Evolutionary conservation across 2,888 invertebrate species (phyloP), one percentile per base, ranked within the genome.

Genomic region (Leucoma salicis): DNA sequence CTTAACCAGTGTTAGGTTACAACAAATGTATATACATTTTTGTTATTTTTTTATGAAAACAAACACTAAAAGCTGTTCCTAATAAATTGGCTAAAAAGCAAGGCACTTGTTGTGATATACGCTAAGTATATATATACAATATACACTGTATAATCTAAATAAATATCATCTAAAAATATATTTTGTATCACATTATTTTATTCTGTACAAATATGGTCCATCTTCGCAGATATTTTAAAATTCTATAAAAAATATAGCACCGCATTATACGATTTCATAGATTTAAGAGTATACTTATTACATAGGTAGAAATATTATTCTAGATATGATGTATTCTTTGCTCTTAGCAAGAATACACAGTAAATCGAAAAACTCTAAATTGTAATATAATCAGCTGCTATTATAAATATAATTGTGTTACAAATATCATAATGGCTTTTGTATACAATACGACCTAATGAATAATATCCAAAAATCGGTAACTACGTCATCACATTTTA

Each of bases 111-210:
- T 63, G 57, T 61, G 57, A 49, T 58, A 57, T 55, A 39, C 15
- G 15, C 53, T 53, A 60, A 41, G 31, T 61, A 48, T 63, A 58
- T 69, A 67, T 70, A 58, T 70, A 77, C 66, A 76, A 73, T 73
- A 70, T 63, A 61, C 44, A 57, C 54, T 15, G 16, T 57, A 53
- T 49, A 65, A 69, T 57, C 53, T 63, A 61, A 61, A 77, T 75
- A 78, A 77, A 81, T 74, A 77, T 72, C 56, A 52, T 83, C 80
- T 80, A 82, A 83, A 83, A 84, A 84, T 83, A 85, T 81, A 78
- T 53, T 50, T 66, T 66, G 67, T 84, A 85, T 86, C 83, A 85
- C 84, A 84, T 53, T 29, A 70, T 52, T 65, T 63, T 3, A 63
- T 56, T 70, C 63, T 71, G 60, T 71, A 73, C 66, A 70, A 72